phyloP scores from a whole-genome alignment of 2,797 vertebrate species.

The Acanthornis magna region DNA sequence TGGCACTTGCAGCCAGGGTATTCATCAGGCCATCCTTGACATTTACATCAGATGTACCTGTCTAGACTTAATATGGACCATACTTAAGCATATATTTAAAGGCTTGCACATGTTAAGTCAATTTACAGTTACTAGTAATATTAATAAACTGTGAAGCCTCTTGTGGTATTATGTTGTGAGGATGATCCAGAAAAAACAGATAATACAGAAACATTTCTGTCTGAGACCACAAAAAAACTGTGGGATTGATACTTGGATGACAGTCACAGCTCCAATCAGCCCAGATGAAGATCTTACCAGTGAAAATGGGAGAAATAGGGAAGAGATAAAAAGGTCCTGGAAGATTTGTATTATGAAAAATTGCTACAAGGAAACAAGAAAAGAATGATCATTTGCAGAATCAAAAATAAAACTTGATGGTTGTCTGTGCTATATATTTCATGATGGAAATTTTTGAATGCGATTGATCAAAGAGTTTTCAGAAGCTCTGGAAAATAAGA shows the following conservation, averaged over 20 bases:
- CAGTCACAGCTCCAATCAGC: not conserved
- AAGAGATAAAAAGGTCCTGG: not conserved
- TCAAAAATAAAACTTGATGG: not conserved
- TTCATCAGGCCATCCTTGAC: not conserved
- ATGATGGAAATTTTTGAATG: not conserved
- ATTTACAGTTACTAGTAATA: not conserved
- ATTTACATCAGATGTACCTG: too few species aligned
- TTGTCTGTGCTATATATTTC: not conserved
- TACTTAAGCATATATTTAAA: not conserved
- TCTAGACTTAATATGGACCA: not conserved
- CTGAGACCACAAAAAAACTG: not conserved
- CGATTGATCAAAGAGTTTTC: not conserved
- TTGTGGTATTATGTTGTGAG: not conserved
- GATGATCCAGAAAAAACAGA: not conserved
- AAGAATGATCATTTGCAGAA: not conserved
- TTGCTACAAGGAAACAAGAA: not conserved
- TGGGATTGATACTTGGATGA: not conserved
- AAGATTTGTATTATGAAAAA: not conserved
- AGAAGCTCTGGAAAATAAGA: not conserved
- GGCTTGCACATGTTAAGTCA: not conserved
- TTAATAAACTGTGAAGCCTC: not conserved
- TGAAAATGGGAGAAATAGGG: not conserved
- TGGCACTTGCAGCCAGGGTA: not conserved
- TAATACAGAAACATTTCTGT: not conserved
- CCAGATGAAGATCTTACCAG: not conserved